Conservation (phyloP, 2,797 vertebrate genomes). For the Staurois parvus region DNA sequence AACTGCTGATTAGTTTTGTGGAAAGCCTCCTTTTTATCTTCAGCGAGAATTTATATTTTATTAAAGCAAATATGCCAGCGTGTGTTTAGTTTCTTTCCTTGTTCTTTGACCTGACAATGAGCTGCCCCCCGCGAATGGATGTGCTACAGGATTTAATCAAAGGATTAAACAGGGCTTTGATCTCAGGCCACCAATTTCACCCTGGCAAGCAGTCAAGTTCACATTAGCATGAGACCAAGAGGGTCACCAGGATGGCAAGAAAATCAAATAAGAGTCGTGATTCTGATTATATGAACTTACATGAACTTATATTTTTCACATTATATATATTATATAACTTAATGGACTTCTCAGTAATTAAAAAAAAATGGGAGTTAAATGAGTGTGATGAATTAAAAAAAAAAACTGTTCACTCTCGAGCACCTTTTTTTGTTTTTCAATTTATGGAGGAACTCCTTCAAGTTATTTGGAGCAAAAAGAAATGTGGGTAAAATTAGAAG, state of each 20-base stretch:
- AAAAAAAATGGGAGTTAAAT: too few species aligned
- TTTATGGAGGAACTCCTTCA: too few species aligned
- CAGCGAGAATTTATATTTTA: constrained; percentile 37
- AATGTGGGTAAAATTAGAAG: too few species aligned
- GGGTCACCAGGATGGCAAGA: constrained; percentile 7
- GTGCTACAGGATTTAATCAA: constrained; percentile 59
- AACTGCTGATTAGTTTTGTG: constrained; percentile 20
- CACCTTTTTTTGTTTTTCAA: too few species aligned
- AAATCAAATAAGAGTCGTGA: constrained; percentile 12
- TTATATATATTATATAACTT: neutral
- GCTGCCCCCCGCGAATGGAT: constrained; percentile 41
- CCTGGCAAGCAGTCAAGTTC: constrained; percentile 50
- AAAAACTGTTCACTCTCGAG: too few species aligned
- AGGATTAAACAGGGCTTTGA: constrained; percentile 52
- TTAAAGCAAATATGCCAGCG: constrained; percentile 44
- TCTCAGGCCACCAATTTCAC: constrained; percentile 49
- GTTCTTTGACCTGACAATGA: constrained; percentile 45
- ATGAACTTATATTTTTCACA: neutral
- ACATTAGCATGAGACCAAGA: constrained; percentile 32
- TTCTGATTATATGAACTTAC: constrained; percentile 4
- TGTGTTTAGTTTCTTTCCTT: constrained; percentile 48
- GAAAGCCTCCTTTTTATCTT: constrained; percentile 32
- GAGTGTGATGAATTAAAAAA: too few species aligned
- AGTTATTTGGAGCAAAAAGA: too few species aligned
- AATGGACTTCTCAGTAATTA: too few species aligned